phyloP scores from a whole-genome alignment of 2,888 invertebrate genomes.

The Catocala sponsa region DNA sequence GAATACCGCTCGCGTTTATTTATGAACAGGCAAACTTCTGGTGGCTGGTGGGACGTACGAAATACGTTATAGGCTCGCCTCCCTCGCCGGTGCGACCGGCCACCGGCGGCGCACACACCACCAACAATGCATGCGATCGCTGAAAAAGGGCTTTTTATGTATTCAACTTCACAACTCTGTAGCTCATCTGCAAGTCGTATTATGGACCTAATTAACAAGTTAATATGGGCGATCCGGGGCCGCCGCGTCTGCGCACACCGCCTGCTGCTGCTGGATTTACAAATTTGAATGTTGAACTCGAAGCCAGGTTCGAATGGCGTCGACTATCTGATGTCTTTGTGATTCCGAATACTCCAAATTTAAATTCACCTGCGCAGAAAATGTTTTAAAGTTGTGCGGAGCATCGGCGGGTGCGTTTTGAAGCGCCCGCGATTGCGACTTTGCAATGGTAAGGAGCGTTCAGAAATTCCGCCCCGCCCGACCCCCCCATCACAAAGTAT shows the following conservation, averaged over 20 bases:
- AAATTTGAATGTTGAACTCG: conserved; percentile 52
- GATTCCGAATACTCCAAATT: conserved; percentile 57
- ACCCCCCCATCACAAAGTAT: conserved; percentile 89
- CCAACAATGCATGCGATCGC: conserved; percentile 85
- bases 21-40: conserved; percentile 89
- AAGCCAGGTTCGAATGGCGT: conserved; percentile 47
- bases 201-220: conserved; percentile 97
- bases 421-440: conserved; percentile 76
- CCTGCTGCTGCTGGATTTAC: conserved; percentile 53
- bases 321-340: conserved; percentile 47
- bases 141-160: conserved; percentile 91
- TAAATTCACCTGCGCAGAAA: conserved; percentile 72
- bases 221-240: conserved; percentile 93
- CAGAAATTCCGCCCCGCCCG: conserved; percentile 87
- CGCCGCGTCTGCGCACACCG: conserved; percentile 84
- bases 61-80: conserved; percentile 83
- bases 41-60: conserved; percentile 85
- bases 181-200: conserved; percentile 96
- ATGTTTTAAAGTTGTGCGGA: conserved; percentile 55
- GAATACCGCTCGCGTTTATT: conserved; percentile 89
- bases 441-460: conserved; percentile 87
- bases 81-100: conserved; percentile 62
- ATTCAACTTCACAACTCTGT: conserved; percentile 90
- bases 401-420: conserved; percentile 64
- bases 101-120: conserved; percentile 66